Percentiles rank a stretch among this genome's conserved stretches.
Evolutionary conservation across 2,113 vertebrate genomes (phyloP).

Genomic region (Vimba vimba): DNA sequence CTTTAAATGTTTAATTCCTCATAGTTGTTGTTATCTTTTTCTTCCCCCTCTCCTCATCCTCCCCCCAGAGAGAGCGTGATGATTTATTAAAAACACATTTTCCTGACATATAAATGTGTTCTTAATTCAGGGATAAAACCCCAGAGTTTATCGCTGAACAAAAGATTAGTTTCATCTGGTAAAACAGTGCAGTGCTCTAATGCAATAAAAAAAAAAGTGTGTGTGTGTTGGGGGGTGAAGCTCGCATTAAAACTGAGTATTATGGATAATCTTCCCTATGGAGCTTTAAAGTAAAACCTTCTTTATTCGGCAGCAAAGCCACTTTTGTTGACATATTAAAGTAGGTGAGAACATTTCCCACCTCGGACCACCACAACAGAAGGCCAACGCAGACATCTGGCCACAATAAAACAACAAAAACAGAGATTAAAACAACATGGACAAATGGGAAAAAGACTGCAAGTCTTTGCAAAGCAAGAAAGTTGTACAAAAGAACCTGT

Average conservation of each 20-base stretch:
- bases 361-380: slow-evolving; percentile 55
- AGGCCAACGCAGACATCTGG: slow-evolving; percentile 43
- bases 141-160: slow-evolving; percentile 73
- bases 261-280: slow-evolving; percentile 72
- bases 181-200: slow-evolving; percentile 68
- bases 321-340: slow-evolving; percentile 68
- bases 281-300: slow-evolving; percentile 68
- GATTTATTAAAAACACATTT: slow-evolving; percentile 77
- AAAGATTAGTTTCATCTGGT: slow-evolving; percentile 77
- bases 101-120: slow-evolving; percentile 73
- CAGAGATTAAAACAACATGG: not conserved
- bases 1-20: slow-evolving; percentile 80
- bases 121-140: slow-evolving; percentile 71
- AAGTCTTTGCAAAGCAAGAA: not conserved
- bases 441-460: slow-evolving; percentile 11
- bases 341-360: slow-evolving; percentile 68
- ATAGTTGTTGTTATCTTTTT: slow-evolving; percentile 76
- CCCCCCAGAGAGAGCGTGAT: slow-evolving; percentile 49
- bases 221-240: slow-evolving; percentile 29
- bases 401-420: slow-evolving; percentile 48
- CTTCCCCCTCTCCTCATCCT: slow-evolving; percentile 36
- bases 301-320: slow-evolving; percentile 67
- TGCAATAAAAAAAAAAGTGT: slow-evolving; percentile 66
- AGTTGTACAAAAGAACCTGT: not conserved
- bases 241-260: slow-evolving; percentile 54